Evolutionary conservation across 2,797 vertebrate genomes (phyloP), one percentile per base, ranked within the genome.

Genomic region (Australoheros facetus): DNA sequence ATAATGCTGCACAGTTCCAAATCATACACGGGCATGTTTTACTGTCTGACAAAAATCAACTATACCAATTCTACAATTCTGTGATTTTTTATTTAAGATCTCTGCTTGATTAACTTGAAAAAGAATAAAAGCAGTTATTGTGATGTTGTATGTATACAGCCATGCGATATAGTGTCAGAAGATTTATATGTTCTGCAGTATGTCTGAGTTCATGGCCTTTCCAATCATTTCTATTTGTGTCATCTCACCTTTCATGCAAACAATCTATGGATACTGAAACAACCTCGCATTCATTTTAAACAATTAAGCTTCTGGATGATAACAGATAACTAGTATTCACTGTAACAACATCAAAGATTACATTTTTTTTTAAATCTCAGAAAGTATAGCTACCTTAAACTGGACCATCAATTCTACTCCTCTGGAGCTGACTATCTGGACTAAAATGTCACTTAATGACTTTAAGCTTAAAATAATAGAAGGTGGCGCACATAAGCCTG

Each of bases 191-290:
- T 60, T 42, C 32, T 30, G 57, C 11, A 39, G 71, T 51, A 73
- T 62, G 56, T 77, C 72, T 74, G 5, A 73, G 48, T 73, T 66
- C 64, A 56, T 23, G 23, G n/a, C 51, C 75, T 62, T 77, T 72
- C 8, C 54, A 83, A 83, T 78, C 28, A 87, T 75, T 82, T 75
- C 5, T 73, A n/a, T 81, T 86, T 56, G 55, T 75, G 19, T 17
- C n/a, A 75, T 56, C 1, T 72, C 57, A 32, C 54, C 39, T 26
- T 73, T 74, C 19, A 72, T 32, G 34, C 48, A 78, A 72, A 73
- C 21, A 64, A 42, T 69, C 28, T 28, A 37, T 78, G 42, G 12
- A 64, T 28, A 54, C 28, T 73, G 34, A 80, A 70, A 75, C 69
- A 79, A 75, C 58, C 19, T 23, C 42, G 11, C 2, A 48, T 73